A percentile compares a stretch with the other conserved stretches of the same genome.
phyloP scores from a whole-genome alignment of 2,888 invertebrate genomes.

The Chymomyza procnemis region DNA sequence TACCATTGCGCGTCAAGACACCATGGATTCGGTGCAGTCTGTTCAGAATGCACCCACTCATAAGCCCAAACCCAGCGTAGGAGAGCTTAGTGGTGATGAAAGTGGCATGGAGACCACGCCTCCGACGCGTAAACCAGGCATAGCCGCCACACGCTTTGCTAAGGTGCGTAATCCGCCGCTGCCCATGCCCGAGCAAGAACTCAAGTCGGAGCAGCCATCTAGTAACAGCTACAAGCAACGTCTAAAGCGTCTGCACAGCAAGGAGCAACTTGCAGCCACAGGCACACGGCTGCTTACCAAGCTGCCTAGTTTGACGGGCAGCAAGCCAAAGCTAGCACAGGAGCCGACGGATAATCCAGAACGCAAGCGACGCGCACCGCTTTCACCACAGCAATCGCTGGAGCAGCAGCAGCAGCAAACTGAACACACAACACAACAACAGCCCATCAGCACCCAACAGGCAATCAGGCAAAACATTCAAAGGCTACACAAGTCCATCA shows the following conservation, averaged over 20 bases:
- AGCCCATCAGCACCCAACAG: not conserved
- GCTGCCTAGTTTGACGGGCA: slow-evolving; percentile 3
- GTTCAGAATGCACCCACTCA: not conserved
- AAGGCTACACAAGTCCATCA: slow-evolving; percentile 68
- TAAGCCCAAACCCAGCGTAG: slow-evolving; percentile 27
- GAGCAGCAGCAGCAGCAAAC: not conserved
- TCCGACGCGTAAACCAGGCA: slow-evolving; percentile 51
- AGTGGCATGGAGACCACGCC: slow-evolving; percentile 68
- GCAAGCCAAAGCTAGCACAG: not conserved
- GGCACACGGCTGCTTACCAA: slow-evolving; percentile 4
- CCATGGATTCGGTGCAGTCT: slow-evolving; percentile 36
- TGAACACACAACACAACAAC: not conserved
- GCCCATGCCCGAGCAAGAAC: slow-evolving; percentile 33
- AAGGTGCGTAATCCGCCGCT: slow-evolving; percentile 58
- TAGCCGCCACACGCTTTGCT: slow-evolving; percentile 65
- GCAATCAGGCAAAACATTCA: slow-evolving; percentile 66
- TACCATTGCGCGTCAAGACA: slow-evolving; percentile 57
- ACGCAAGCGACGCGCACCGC: slow-evolving; percentile 34
- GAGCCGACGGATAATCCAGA: slow-evolving; percentile 4
- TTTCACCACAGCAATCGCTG: slow-evolving; percentile 41
- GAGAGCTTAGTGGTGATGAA: slow-evolving; percentile 63
- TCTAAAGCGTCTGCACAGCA: slow-evolving; percentile 22
- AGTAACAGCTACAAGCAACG: slow-evolving; percentile 30
- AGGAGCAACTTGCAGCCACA: not conserved
- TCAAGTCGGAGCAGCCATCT: not conserved